A percentile compares a stretch with the other conserved stretches of the same genome.
Evolutionary conservation across 2,113 vertebrate species (phyloP).

Genomic region (Seriola quinqueradiata): DNA sequence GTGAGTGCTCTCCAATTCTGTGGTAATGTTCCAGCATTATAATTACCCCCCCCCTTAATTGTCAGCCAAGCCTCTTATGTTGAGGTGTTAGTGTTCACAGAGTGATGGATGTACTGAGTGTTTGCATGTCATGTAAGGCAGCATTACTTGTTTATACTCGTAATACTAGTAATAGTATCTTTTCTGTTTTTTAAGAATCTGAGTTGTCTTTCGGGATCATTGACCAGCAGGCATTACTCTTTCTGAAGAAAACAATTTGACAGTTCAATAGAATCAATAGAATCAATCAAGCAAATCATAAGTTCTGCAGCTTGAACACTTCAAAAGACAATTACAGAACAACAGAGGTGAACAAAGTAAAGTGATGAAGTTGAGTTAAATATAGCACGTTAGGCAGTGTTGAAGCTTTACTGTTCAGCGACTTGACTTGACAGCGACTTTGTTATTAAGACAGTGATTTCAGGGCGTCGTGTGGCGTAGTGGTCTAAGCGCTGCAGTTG

Average conservation of each 20-base stretch:
- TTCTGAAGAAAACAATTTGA: conserved; percentile 57
- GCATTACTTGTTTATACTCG: neutral
- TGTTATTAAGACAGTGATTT: neutral
- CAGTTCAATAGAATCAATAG: conserved; percentile 59
- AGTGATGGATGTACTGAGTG: neutral
- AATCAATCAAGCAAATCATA: conserved; percentile 59
- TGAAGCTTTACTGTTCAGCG: conserved; percentile 4
- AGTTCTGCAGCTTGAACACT: conserved; percentile 61
- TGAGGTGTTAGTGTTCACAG: conserved; percentile 16
- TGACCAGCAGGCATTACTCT: conserved; percentile 44
- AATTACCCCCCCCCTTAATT: conserved; percentile 55
- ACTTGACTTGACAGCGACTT: neutral
- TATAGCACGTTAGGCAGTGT: conserved; percentile 9
- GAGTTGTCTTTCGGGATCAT: conserved; percentile 60
- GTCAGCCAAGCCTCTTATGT: conserved; percentile 4
- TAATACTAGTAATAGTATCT: neutral
- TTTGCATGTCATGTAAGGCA: neutral
- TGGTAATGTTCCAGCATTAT: conserved; percentile 36
- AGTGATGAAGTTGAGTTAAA: conserved; percentile 49
- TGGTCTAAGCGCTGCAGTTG: too few relatives aligned
- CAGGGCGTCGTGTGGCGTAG: too few relatives aligned
- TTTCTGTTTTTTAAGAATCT: neutral
- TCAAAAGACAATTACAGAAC: conserved; percentile 62
- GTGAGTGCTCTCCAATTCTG: conserved; percentile 48
- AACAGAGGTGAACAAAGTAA: conserved; percentile 50